Conservation (phyloP, 1,140 invertebrate genomes). For the Oreohelix idahoensis region DNA sequence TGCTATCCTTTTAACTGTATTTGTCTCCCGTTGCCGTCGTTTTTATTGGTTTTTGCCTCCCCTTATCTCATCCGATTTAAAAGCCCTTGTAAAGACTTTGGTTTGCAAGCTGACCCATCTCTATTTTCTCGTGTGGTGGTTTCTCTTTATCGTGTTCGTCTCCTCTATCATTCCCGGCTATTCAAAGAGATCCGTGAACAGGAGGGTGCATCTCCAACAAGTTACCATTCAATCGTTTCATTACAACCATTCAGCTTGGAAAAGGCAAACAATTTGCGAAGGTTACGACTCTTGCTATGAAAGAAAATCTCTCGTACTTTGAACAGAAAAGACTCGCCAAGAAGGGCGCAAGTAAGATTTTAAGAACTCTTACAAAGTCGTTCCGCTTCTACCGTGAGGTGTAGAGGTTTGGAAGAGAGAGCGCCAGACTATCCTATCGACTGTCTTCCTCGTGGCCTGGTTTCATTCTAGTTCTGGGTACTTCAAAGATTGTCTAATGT, state of each 20-base stretch:
- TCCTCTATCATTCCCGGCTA: not conserved
- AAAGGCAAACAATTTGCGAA: not conserved
- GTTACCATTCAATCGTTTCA: not conserved
- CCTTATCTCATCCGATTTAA: not conserved
- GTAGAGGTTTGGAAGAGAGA: too few relatives aligned
- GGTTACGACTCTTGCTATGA: not conserved
- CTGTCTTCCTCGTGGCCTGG: too few relatives aligned
- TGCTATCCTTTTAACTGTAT: not conserved
- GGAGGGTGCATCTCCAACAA: not conserved
- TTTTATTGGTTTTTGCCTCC: not conserved
- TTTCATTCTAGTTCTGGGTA: too few relatives aligned
- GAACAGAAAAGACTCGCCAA: too few relatives aligned
- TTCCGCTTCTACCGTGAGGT: too few relatives aligned
- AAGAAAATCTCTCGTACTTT: not conserved
- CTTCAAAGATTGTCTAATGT: too few relatives aligned
- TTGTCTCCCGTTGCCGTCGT: conserved; percentile 1
- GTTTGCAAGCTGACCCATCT: not conserved
- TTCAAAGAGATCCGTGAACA: not conserved
- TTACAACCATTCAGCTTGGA: not conserved
- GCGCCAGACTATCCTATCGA: too few relatives aligned
- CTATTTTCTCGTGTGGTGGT: not conserved
- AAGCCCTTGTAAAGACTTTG: not conserved
- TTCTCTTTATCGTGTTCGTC: not conserved
- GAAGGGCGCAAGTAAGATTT: too few relatives aligned
- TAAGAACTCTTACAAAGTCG: too few relatives aligned